A percentile compares a stretch with the other conserved stretches of the same genome.
Conservation (phyloP, 2,888 invertebrate genomes). For the Campopleginae sp. region DNA sequence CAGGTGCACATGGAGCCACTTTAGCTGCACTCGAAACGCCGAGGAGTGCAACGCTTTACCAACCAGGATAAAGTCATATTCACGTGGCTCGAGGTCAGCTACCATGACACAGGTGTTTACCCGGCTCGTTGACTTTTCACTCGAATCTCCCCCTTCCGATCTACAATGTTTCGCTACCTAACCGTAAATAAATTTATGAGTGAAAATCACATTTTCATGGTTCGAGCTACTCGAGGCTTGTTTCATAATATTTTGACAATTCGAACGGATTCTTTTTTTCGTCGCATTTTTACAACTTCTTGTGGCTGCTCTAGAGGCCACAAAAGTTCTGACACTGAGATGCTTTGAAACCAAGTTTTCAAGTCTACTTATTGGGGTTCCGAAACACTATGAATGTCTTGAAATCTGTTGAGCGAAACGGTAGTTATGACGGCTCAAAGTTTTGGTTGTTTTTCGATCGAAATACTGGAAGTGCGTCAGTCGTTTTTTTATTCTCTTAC, state of each 20-base stretch:
- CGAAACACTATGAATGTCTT: background rate
- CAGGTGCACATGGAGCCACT: conserved; percentile 50
- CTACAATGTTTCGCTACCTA: conserved; percentile 42
- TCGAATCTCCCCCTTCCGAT: conserved; percentile 56
- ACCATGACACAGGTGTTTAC: conserved; percentile 66
- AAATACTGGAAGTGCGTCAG: conserved; percentile 3
- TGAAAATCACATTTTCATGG: conserved; percentile 4
- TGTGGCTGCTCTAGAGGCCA: background rate
- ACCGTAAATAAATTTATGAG: background rate
- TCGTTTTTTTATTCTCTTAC: conserved; percentile 15
- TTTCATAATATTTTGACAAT: background rate
- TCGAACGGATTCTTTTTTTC: no score
- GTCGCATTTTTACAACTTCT: background rate
- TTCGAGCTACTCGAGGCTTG: background rate
- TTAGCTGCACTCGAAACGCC: conserved; percentile 41
- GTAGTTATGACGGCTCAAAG: conserved; percentile 7
- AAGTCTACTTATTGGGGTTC: conserved; percentile 1
- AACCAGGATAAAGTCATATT: conserved; percentile 56
- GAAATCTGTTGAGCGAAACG: background rate
- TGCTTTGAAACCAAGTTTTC: background rate
- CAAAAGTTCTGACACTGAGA: background rate
- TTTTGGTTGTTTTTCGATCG: background rate
- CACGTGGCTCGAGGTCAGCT: conserved; percentile 42
- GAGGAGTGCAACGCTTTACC: conserved; percentile 27
- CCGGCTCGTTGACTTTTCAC: conserved; percentile 66